A percentile compares a stretch with the other conserved stretches of the same genome.
Conservation (phyloP, 2,888 invertebrate species). For the Nineta flava region DNA sequence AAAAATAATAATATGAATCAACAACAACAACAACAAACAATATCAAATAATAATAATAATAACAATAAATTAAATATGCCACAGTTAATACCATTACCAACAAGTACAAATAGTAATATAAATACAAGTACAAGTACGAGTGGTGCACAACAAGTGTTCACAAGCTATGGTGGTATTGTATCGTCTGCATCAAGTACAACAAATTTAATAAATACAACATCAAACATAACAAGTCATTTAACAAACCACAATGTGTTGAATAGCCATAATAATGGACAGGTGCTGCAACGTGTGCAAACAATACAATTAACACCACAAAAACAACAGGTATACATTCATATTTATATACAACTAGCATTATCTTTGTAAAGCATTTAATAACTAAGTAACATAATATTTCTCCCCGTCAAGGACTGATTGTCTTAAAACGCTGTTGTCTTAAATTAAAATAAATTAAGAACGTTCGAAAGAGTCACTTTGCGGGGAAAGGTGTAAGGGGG, state of each 20-base stretch:
- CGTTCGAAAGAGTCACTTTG: too few species aligned
- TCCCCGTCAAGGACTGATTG: too few species aligned
- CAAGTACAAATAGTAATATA: slow-evolving; percentile 12
- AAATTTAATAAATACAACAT: slow-evolving; percentile 10
- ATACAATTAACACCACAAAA: slow-evolving; percentile 60
- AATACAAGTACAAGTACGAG: slow-evolving; percentile 5
- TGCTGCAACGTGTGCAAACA: slow-evolving; percentile 46
- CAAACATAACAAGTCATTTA: slow-evolving; percentile 6
- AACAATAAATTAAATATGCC: slow-evolving; percentile 12
- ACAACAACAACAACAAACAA: too few species aligned
- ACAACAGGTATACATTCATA: slow-evolving; percentile 47
- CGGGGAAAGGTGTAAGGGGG: too few species aligned
- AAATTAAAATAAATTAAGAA: too few species aligned
- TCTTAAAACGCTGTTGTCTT: too few species aligned
- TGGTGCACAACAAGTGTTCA: not conserved
- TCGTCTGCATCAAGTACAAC: slow-evolving; percentile 5
- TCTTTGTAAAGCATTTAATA: too few species aligned
- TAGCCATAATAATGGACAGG: slow-evolving; percentile 13
- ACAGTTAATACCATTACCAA: slow-evolving; percentile 16
- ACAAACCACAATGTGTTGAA: too few species aligned
- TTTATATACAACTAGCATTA: too few species aligned
- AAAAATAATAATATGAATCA: slow-evolving; percentile 5
- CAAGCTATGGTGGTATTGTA: too few species aligned
- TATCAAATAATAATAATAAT: too few species aligned
- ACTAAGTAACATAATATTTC: too few species aligned